These are phyloP conservation scores for Botia almorhae DNA, from an alignment of 2,797 vertebrate genomes.

Conservation along the genomic window DNA sequence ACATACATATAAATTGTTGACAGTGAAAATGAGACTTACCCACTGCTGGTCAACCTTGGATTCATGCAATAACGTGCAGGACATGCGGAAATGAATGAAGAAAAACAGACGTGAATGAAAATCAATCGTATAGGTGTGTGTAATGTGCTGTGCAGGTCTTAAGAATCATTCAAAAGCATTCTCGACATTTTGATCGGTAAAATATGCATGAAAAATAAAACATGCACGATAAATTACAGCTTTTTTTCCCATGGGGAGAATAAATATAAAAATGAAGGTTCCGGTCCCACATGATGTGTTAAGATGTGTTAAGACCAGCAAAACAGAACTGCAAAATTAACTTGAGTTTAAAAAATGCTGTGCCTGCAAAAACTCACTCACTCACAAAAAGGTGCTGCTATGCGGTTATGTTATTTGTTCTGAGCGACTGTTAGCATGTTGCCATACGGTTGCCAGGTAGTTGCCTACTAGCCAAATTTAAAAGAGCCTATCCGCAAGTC, in stretches of 20 bases:
- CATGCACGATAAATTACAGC: neutral
- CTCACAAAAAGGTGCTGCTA: neutral
- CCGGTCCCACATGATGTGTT: neutral
- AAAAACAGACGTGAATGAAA: conserved; percentile 57
- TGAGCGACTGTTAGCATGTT: neutral
- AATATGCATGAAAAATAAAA: conserved; percentile 14
- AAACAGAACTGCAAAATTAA: neutral
- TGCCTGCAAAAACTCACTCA: conserved; percentile 6
- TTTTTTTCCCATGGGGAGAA: conserved; percentile 1
- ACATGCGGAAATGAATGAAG: conserved; percentile 75
- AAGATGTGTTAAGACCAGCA: neutral
- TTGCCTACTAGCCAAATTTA: neutral
- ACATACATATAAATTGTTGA: conserved; percentile 3
- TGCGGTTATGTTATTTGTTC: neutral
- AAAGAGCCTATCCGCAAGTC: neutral
- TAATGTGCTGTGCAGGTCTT: neutral
- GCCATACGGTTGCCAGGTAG: neutral
- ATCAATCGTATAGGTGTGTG: neutral
- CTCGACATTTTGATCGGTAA: conserved; percentile 28
- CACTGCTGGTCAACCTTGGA: conserved; percentile 90
- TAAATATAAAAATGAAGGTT: neutral
- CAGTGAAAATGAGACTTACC: conserved; percentile 83
- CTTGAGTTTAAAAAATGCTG: neutral
- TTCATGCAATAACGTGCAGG: conserved; percentile 73
- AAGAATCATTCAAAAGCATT: conserved; percentile 26